phyloP scores from a whole-genome alignment of 2,888 invertebrate species.

The Clunio marinus region DNA sequence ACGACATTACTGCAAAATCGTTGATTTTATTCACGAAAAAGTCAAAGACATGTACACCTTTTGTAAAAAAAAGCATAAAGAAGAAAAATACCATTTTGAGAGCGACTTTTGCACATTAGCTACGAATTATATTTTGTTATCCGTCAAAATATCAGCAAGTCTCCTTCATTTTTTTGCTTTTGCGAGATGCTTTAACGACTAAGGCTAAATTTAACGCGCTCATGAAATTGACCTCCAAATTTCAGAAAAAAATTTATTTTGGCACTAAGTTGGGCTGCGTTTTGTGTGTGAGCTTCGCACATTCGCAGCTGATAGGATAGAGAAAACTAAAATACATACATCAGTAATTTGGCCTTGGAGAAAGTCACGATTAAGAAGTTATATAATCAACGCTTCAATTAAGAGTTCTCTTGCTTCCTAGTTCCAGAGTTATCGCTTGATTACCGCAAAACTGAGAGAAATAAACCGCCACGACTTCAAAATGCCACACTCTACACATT shows the following conservation, averaged over 20 bases:
- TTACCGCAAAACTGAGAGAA: no score
- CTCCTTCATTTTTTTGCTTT: not conserved
- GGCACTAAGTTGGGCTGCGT: no score
- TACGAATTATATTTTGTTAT: not conserved
- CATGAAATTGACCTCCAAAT: slow-evolving; percentile 31
- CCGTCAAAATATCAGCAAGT: not conserved
- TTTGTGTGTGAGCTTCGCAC: not conserved
- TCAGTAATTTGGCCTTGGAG: slow-evolving; percentile 20
- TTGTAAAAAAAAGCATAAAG: no score
- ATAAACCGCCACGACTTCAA: no score
- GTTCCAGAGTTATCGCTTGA: not conserved
- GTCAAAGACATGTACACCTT: not conserved
- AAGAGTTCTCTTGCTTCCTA: not conserved
- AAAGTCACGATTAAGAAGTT: slow-evolving; percentile 17
- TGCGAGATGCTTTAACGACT: slow-evolving; percentile 3
- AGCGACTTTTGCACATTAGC: not conserved
- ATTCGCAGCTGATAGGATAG: no score
- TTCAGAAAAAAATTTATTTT: slow-evolving; percentile 1
- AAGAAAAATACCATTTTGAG: no score
- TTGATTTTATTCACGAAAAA: no score
- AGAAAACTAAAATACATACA: no score
- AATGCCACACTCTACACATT: no score
- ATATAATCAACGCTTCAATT: not conserved
- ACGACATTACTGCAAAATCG: not conserved
- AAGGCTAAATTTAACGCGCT: slow-evolving; percentile 6